Base-by-base conservation (phyloP, 2,888 invertebrate genomes). In the Nomada lathburiana region DNA sequence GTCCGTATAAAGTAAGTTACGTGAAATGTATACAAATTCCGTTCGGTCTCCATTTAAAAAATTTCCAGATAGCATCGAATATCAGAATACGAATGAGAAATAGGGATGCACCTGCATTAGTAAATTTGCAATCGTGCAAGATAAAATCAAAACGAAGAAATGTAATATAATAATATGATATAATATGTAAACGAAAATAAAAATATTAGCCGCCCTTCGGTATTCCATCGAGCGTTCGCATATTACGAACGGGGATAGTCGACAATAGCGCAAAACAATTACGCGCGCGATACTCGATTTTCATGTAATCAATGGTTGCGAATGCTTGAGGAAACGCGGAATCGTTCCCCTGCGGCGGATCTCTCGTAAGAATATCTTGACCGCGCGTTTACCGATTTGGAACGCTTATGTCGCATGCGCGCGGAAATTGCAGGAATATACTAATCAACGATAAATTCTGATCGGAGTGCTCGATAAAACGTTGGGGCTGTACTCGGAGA, bases 311-410 rank as follows among this genome's bases (percentile, higher is more conserved):
- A 63, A 60, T 23, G 77, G 82, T 73, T 82, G 67, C 59, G 73
- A 74, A 67, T 59, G 73, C 55, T 67, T 53, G 65, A 60, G 62
- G 72, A 73, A 73, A 62, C 64, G 68, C 36, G 20, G 69, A 13
- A 67, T 64, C 53, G 23, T 52, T 44, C 50, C 52, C 67, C 69
- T 70, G 23, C n/a, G 55, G 81, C 71, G 67, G 67, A 57, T 18
- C 62, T 69, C 76, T 75, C 75, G 67, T 62, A 13, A 55, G 53
- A 76, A 82, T 80, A 67, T 68, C 68, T n/a, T 69, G 23, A 36
- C 63, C 72, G 65, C 57, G 72, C 79, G 65, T 76, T 86, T 86
- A 87, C 68, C 71, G 72, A 82, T 77, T 82, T 59, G 75, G 62
- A 72, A 78, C 76, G 83, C 76, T 85, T 77, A 60, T 47, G 52